Base-by-base conservation (phyloP, 2,888 invertebrate genomes). In the Parthenolecanium corni region DNA sequence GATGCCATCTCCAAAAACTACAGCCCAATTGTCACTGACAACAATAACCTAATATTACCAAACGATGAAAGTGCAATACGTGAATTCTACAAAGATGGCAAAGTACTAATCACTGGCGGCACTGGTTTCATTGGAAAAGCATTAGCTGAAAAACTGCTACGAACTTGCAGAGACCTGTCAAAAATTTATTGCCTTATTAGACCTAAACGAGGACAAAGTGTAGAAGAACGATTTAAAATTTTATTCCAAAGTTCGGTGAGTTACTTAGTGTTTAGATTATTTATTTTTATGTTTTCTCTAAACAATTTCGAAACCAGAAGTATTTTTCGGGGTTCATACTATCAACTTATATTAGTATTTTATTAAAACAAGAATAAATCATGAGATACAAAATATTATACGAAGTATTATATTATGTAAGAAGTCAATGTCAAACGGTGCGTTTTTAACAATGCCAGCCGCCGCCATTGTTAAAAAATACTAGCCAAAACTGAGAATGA, bases 121-220 rank as follows among this genome's bases (percentile, higher is more conserved):
- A 87, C 88, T 0, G 90, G 90, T 1, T 90, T 91, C 71, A 82
- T 91, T 79, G 90, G 90, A 44, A 90, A 91, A 79, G 89, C 89
- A 63, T 77, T 90, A 65, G 83, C 91, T 21, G 90, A 91, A 75
- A 91, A 91, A 75, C 75, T 91, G 68, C 74, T 91, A 63, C 78
- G 89, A 69, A 85, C 86, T 71, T 87, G 89, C 78, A 85, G 89
- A 64, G 83, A 83, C 70, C 80, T 91, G 70, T 81, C 82, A 72
- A 82, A 80, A 70, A 83, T 91, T 71, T 91, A 86, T 74, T 75
- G 87, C 66, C 75, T 89, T 69, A 83, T 89, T 76, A 78, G 89
- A 72, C 84, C 86, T 64, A 86, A 86, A 73, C 74, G 82, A 56
- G 86, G 86, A 9, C 82, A 84, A 71, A 81, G 82, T 68, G 82